These are phyloP conservation scores for Mus spicilegus DNA, from an alignment of 2,113 vertebrate species.

Conservation along the genomic window DNA sequence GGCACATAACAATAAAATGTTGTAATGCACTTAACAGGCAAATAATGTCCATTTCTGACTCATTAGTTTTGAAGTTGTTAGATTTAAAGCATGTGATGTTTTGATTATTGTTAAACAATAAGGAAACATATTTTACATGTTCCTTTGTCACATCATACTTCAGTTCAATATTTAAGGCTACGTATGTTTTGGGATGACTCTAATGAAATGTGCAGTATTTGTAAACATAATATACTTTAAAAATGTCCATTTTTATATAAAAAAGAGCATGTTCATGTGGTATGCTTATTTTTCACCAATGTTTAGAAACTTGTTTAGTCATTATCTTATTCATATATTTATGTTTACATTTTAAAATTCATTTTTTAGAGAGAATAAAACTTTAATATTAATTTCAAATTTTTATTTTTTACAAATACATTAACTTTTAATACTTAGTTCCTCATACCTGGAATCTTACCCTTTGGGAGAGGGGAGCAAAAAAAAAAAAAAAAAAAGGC, in stretches of 20 bases:
- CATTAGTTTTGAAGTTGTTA: background rate
- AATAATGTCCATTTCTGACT: background rate
- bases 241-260: conserved; percentile 64
- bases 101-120: background rate
- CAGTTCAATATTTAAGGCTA: background rate
- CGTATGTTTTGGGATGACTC: conserved; percentile 49
- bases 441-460: background rate
- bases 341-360: conserved; percentile 67
- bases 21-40: background rate
- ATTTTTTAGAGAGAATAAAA: conserved; percentile 25
- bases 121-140: fast-evolving
- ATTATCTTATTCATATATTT: conserved; percentile 72
- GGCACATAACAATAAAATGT: background rate
- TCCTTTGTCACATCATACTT: background rate
- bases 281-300: conserved; percentile 40
- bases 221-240: conserved; percentile 51
- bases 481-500: background rate
- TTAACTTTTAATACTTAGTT: background rate
- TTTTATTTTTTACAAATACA: conserved; percentile 35
- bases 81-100: background rate
- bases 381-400: background rate
- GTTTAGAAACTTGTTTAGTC: conserved; percentile 65
- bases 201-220: conserved; percentile 17
- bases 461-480: background rate
- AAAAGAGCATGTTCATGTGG: background rate